Conservation (phyloP, 2,888 invertebrate species). For the Hofmannophila pseudospretella region DNA sequence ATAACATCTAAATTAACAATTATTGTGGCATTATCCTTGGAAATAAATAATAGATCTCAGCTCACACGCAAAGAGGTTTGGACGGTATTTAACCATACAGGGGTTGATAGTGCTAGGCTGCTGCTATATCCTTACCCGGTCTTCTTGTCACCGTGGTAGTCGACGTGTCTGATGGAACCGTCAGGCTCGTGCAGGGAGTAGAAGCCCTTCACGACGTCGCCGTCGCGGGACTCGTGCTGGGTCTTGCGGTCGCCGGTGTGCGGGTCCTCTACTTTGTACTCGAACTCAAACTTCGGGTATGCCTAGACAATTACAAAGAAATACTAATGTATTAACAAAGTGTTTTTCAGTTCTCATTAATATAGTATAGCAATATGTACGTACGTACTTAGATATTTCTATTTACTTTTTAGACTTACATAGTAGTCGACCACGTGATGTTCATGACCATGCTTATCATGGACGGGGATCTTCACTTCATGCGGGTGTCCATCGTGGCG, state of each 20-base stretch:
- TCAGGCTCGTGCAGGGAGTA: conserved; percentile 45
- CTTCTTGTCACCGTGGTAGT: conserved; percentile 24
- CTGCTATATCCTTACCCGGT: conserved; percentile 34
- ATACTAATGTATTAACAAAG: too few relatives aligned
- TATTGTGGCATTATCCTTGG: too few relatives aligned
- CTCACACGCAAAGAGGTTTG: too few relatives aligned
- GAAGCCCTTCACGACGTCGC: conserved; percentile 42
- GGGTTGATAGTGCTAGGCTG: too few relatives aligned
- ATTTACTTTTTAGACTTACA: too few relatives aligned
- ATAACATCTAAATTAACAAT: too few relatives aligned
- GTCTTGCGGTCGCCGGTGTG: conserved; percentile 43
- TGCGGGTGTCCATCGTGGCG: conserved; percentile 49
- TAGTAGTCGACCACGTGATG: conserved; percentile 13
- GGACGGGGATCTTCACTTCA: conserved; percentile 29
- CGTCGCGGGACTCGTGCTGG: conserved; percentile 46
- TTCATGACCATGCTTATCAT: conserved; percentile 35
- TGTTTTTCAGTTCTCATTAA: too few relatives aligned
- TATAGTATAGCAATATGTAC: background rate
- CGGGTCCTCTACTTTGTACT: conserved; percentile 39
- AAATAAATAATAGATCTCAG: too few relatives aligned
- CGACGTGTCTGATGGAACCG: conserved; percentile 36
- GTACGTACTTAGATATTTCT: background rate
- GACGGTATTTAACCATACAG: too few relatives aligned
- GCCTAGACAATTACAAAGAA: conserved; percentile 17
- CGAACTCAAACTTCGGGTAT: conserved; percentile 37